A percentile compares a stretch with the other conserved stretches of the same genome.
These are phyloP conservation scores for Brachyrhaphis roseni DNA, from an alignment of 2,797 vertebrate species.

Conservation along the genomic window DNA sequence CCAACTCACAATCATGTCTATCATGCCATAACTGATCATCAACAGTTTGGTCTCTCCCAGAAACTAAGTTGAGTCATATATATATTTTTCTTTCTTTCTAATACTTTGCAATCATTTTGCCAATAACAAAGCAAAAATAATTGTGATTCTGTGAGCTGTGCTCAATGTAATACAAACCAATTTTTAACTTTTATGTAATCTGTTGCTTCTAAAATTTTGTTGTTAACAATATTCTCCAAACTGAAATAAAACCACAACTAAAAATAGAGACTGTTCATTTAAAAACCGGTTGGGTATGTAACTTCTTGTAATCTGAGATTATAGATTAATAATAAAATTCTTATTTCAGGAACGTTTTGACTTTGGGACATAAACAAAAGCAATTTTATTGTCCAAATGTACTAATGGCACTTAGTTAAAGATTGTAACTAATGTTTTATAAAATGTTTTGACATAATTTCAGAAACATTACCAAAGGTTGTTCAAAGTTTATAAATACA, in stretches of 20 bases:
- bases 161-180: background rate
- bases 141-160: background rate
- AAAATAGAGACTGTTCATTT: background rate
- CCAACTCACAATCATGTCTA: background rate
- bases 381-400: background rate
- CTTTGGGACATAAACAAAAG: background rate
- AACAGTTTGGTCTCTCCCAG: background rate
- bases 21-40: background rate
- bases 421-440: background rate
- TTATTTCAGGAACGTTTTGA: background rate
- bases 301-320: background rate
- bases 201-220: background rate
- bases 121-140: background rate
- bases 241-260: background rate
- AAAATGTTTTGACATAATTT: background rate
- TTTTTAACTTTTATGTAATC: background rate
- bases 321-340: background rate
- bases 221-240: background rate
- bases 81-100: background rate
- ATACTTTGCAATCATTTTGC: background rate
- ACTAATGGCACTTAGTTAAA: background rate
- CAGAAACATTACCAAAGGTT: background rate
- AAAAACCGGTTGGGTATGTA: constrained; percentile 1
- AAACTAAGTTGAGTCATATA: background rate
- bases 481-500: constrained; percentile 9